These are phyloP conservation scores for Harpagoxenus sublaevis DNA, from an alignment of 2,888 invertebrate species.

Conservation along the genomic window DNA sequence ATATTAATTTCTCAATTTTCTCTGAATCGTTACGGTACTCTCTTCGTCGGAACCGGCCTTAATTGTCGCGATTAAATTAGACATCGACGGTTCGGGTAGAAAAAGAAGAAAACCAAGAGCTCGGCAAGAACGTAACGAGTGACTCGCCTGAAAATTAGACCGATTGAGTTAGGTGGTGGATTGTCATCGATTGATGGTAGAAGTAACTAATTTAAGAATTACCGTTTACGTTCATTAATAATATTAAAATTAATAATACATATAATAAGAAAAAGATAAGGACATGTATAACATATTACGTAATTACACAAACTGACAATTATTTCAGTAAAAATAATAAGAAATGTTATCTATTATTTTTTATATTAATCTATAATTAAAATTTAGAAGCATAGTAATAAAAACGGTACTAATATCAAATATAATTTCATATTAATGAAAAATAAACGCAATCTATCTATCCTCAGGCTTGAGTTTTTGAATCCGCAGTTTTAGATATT, in stretches of 20 bases:
- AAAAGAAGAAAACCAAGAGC: conserved; percentile 44
- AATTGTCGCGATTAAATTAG: conserved; percentile 76
- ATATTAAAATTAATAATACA: neutral
- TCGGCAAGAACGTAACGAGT: conserved; percentile 42
- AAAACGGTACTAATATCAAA: neutral
- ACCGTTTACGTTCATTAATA: neutral
- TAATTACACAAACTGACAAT: neutral
- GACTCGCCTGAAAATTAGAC: conserved; percentile 42
- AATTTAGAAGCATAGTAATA: neutral
- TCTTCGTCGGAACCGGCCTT: conserved; percentile 61
- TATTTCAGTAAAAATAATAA: neutral
- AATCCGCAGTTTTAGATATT: neutral
- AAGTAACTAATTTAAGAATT: conserved; percentile 30
- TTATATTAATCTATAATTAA: neutral
- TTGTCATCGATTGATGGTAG: conserved; percentile 26
- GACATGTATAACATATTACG: neutral
- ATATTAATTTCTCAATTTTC: conserved; percentile 76
- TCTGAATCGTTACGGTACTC: conserved; percentile 63
- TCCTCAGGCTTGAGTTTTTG: neutral
- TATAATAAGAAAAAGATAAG: neutral
- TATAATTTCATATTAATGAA: neutral
- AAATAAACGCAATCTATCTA: neutral
- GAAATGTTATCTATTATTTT: neutral
- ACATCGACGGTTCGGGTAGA: conserved; percentile 62
- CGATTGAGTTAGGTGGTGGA: conserved; percentile 38